Evolutionary conservation across 1,140 invertebrate genomes (phyloP).

Genomic region (Amphibalanus amphitrite): DNA sequence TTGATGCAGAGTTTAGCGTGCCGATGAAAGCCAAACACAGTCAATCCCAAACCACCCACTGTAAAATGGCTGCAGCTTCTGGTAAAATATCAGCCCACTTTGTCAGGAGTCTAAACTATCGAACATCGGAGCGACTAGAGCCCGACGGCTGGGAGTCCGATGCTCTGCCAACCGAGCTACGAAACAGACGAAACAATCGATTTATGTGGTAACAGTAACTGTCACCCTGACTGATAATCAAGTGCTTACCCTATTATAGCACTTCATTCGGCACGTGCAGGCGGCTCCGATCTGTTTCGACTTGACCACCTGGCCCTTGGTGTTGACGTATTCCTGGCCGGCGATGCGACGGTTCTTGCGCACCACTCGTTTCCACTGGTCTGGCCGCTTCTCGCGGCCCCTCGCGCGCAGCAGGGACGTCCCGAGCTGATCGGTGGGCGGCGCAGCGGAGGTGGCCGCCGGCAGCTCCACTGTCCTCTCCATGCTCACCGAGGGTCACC

Average conservation of each 20-base stretch:
- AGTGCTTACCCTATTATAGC: conserved; percentile 25
- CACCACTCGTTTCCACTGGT: conserved; percentile 37
- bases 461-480: no score
- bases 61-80: background rate
- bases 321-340: conserved; percentile 35
- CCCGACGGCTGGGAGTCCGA: background rate
- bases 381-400: conserved; percentile 7
- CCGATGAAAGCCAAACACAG: no score
- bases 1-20: no score
- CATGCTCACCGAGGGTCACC: no score
- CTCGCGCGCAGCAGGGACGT: background rate
- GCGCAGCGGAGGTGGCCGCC: no score
- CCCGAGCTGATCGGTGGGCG: background rate
- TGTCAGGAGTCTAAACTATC: background rate
- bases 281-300: conserved; percentile 33
- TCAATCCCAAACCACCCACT: background rate
- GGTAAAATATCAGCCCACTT: background rate
- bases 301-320: conserved; percentile 34
- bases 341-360: conserved; percentile 35
- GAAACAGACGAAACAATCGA: background rate
- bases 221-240: background rate
- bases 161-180: no score
- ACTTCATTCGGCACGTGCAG: conserved; percentile 34
- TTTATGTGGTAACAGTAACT: background rate
- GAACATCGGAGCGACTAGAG: background rate